Evolutionary conservation across 2,797 vertebrate species (phyloP), one percentile per base, ranked within the genome.

Genomic region (Melanotaenia nigrans): DNA sequence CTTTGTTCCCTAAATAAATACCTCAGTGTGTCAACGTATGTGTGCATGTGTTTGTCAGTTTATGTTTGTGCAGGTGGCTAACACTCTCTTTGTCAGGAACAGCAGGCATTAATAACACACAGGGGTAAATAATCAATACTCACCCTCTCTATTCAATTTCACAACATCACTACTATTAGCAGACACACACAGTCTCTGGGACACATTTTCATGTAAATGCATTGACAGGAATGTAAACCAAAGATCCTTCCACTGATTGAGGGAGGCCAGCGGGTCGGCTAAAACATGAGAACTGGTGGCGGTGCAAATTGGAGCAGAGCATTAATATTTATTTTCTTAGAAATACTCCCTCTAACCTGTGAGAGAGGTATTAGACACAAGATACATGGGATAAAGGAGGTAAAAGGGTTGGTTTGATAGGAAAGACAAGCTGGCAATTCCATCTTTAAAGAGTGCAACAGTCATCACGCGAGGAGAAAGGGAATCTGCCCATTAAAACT

Each of bases 401-500:
- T 73, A 30, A 57, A 58, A 59, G 13, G n/a, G 62, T 55, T 22
- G 47, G 51, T 60, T 4, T 60, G 70, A 74, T 74, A 83, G 85
- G 90, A 92, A 89, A 91, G 89, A 88, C 87, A 91, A 91, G 88
- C 87, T 88, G 87, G 89, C 87, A 85, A 87, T 91, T 61, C 61
- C 83, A 92, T 91, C 90, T 93, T 91, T 88, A 90, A 89, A 90
- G 90, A 88, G 88, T 86, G 90, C 89, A 87, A 87, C 83, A 89
- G 91, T 91, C 88, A 90, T 90, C 91, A 92, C 28, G 65, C 87
- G 87, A 75, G 79, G 86, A 92, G 91, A 90, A 93, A 92, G 90
- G 87, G 86, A 93, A 94, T 93, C 90, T 92, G 89, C 85, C 91
- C 92, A 94, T 94, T 94, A 94, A 92, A 88, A 88, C 89, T 92